Evolutionary conservation across 2,113 vertebrate species (phyloP).

Genomic region (Callorhinus ursinus): DNA sequence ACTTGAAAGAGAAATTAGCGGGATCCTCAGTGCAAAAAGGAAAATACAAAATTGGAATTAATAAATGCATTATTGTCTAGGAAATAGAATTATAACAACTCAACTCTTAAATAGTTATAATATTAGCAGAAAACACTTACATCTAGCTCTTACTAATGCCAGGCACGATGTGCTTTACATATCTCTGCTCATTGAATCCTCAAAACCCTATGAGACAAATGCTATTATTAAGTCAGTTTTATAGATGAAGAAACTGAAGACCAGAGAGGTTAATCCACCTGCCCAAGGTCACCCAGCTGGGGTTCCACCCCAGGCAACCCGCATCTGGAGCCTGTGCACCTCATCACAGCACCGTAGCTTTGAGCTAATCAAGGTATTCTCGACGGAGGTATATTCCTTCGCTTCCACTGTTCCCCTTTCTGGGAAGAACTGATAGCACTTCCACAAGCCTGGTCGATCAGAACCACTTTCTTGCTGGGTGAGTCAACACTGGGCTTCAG

Average conservation of each 20-base stretch:
- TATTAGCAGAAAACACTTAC: not conserved
- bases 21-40: not conserved
- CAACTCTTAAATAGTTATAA: not conserved
- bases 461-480: not conserved
- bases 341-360: not conserved
- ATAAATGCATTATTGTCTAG: not conserved
- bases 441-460: rapidly evolving
- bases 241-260: not conserved
- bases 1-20: not conserved
- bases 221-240: not conserved
- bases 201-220: not conserved
- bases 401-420: not conserved
- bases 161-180: not conserved
- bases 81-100: not conserved
- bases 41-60: not conserved
- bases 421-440: not conserved
- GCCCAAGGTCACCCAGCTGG: not conserved
- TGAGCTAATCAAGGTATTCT: not conserved
- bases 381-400: not conserved
- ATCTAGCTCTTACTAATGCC: not conserved
- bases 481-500: not conserved
- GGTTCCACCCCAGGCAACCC: not conserved
- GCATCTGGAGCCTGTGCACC: too few relatives aligned
- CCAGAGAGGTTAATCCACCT: not conserved
- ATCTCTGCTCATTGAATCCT: not conserved